A percentile compares a stretch with the other conserved stretches of the same genome.
Evolutionary conservation across 2,113 vertebrate species (phyloP).

Genomic region (Indicator indicator): DNA sequence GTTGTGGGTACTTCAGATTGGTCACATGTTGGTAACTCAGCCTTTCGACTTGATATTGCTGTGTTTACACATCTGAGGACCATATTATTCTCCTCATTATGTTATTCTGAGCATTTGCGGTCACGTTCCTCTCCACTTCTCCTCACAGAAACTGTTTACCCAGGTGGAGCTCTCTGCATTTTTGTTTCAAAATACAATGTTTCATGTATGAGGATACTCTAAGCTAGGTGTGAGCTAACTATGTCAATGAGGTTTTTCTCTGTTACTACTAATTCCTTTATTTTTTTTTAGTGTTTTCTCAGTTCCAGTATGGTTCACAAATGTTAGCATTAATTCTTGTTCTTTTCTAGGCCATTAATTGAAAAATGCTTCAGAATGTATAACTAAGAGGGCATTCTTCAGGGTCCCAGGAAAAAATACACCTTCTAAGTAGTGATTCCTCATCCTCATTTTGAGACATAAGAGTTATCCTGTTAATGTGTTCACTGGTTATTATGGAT

Average conservation of each 20-base stretch:
- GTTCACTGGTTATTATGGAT: neutral
- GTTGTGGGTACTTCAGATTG: neutral
- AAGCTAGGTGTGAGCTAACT: neutral
- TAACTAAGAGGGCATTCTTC: neutral
- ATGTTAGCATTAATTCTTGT: neutral
- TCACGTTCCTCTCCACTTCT: neutral
- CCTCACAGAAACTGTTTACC: neutral
- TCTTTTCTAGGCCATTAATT: neutral
- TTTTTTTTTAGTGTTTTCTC: neutral
- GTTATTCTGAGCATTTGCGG: neutral
- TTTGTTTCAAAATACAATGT: neutral
- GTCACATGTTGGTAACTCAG: neutral
- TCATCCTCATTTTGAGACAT: neutral
- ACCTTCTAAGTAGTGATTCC: neutral
- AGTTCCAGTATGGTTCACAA: neutral
- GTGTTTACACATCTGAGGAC: neutral
- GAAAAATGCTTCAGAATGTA: neutral
- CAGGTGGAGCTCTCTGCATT: neutral
- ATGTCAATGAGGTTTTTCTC: neutral
- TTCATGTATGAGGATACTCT: neutral
- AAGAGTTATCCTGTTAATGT: neutral
- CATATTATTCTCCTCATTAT: neutral
- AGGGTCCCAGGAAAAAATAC: neutral
- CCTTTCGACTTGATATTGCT: neutral
- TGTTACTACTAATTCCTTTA: neutral